Evolutionary conservation across 2,888 invertebrate genomes (phyloP).

Genomic region (Gymnoscelis rufifasciata): DNA sequence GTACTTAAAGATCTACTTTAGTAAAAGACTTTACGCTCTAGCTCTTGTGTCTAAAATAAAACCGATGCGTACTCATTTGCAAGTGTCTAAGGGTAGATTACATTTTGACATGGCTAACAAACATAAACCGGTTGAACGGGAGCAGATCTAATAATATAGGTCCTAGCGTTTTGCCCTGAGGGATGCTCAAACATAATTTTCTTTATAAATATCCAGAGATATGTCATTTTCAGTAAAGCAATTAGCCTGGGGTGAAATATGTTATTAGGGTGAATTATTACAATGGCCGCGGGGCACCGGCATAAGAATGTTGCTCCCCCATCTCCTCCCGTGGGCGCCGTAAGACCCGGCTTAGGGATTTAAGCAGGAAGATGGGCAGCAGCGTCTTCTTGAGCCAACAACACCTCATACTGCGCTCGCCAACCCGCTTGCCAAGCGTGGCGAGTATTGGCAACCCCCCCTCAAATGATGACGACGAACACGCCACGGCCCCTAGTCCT

Average conservation of each 20-base stretch:
- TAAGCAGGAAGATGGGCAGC: too few relatives aligned
- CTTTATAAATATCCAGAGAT: conserved; percentile 10
- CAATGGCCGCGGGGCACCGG: too few relatives aligned
- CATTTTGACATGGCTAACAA: conserved; percentile 58
- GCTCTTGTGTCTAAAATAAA: conserved; percentile 26
- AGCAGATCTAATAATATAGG: conserved; percentile 35
- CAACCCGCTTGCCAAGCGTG: too few relatives aligned
- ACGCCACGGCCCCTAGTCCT: too few relatives aligned
- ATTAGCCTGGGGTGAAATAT: conserved; percentile 14
- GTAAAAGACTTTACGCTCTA: conserved; percentile 13
- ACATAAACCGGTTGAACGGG: conserved; percentile 49
- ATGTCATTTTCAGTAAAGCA: conserved; percentile 18
- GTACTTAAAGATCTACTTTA: conserved; percentile 2
- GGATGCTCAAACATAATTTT: conserved; percentile 20
- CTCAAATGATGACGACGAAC: too few relatives aligned
- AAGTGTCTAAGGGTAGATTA: conserved; percentile 61
- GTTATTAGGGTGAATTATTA: conserved; percentile 1
- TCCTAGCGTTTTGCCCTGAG: conserved; percentile 22
- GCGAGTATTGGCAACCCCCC: too few relatives aligned
- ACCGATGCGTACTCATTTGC: conserved; percentile 61
- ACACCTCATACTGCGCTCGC: too few relatives aligned
- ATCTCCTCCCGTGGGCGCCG: too few relatives aligned
- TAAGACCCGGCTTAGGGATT: too few relatives aligned
- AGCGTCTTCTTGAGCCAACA: too few relatives aligned
- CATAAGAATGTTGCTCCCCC: too few relatives aligned